Percentiles rank a stretch among this genome's conserved stretches.
Evolutionary conservation across 2,797 vertebrate species (phyloP).

Genomic region (Synaphobranchus kaupii): DNA sequence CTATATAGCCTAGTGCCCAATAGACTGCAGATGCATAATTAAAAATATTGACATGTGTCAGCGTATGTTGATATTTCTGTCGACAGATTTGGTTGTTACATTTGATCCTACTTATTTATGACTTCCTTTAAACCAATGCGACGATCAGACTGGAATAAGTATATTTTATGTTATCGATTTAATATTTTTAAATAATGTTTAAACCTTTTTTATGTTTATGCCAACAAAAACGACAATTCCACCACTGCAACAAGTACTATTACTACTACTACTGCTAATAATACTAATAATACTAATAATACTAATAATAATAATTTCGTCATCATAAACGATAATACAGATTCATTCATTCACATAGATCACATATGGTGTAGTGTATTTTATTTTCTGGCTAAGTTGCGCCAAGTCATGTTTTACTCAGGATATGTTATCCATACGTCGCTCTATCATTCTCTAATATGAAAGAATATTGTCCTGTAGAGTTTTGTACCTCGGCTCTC

Average conservation of each 20-base stretch:
- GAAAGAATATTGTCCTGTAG: neutral
- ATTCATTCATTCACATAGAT: neutral
- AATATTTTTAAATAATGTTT: neutral
- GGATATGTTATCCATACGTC: neutral
- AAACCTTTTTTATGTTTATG: neutral
- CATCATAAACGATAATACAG: neutral
- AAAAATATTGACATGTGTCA: conserved; percentile 22
- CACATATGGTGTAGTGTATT: neutral
- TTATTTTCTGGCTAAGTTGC: neutral
- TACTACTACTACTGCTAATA: neutral
- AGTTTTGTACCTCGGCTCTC: neutral
- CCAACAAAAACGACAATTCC: neutral
- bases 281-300: neutral
- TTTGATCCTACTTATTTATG: neutral
- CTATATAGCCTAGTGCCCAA: neutral
- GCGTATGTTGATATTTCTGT: conserved; percentile 44
- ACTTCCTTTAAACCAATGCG: neutral
- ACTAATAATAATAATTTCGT: neutral
- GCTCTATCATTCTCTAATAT: neutral
- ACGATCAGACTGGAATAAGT: neutral
- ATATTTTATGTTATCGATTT: neutral
- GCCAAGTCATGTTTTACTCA: neutral
- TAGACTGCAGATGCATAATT: conserved; percentile 1
- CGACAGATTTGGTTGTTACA: conserved; percentile 32
- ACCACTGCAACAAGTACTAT: neutral